These are phyloP conservation scores for Aphaenogaster floridana DNA, from an alignment of 1,140 invertebrate species.

Conservation along the genomic window DNA sequence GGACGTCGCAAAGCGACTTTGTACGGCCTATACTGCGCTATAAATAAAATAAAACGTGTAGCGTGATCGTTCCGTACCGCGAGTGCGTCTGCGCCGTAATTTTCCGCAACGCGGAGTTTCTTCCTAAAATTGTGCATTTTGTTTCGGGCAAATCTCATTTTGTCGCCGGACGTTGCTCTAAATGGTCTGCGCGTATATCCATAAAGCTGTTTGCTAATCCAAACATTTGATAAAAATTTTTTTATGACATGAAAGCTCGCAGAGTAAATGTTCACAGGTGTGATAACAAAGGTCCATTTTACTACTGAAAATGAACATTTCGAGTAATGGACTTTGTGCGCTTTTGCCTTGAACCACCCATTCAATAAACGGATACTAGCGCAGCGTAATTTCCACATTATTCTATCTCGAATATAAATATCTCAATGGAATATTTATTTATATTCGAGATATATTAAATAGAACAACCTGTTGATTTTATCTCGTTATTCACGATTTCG, in stretches of 20 bases:
- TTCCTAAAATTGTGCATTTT: not conserved
- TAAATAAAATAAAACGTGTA: constrained; percentile 22
- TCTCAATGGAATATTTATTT: constrained; percentile 31
- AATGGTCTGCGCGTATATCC: not conserved
- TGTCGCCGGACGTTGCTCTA: not conserved
- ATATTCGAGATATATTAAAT: constrained; percentile 29
- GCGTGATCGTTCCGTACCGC: not conserved
- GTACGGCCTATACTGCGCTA: not conserved
- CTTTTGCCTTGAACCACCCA: not conserved
- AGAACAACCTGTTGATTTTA: constrained; percentile 57
- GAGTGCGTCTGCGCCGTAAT: not conserved
- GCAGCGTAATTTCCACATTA: constrained; percentile 4
- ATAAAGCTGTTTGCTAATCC: not conserved
- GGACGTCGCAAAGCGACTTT: not conserved
- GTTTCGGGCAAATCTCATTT: not conserved
- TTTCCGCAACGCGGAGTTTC: not conserved
- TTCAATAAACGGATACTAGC: not conserved
- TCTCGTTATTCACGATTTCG: not conserved
- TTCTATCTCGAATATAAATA: constrained; percentile 19
- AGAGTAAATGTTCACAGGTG: not conserved
- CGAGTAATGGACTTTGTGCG: not conserved
- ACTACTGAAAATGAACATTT: not conserved
- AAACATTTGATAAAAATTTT: not conserved
- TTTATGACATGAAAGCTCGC: not conserved
- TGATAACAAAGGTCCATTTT: not conserved